These are phyloP conservation scores for Tyria jacobaeae DNA, from an alignment of 2,888 invertebrate genomes.

Conservation along the genomic window DNA sequence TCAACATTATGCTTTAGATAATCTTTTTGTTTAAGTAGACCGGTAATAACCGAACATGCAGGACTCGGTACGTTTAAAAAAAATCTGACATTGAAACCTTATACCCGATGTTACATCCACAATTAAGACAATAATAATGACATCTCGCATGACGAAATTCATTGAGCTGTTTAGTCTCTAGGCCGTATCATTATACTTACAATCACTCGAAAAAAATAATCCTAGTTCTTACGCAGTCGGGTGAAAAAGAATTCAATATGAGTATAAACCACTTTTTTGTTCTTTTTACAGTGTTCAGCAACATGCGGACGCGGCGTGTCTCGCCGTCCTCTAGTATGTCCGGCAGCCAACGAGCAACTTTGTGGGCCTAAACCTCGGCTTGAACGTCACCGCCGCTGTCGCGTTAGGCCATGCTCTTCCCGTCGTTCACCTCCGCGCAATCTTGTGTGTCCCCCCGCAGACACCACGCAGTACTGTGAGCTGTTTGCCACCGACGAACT, in stretches of 20 bases:
- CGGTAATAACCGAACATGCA: neutral
- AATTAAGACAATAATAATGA: too few species aligned
- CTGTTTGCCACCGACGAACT: constrained; percentile 72
- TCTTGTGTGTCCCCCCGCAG: constrained; percentile 61
- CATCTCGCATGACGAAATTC: too few species aligned
- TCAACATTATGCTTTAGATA: neutral
- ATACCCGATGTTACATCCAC: too few species aligned
- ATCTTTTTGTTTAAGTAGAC: neutral
- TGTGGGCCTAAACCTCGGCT: constrained; percentile 85
- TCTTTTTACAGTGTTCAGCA: constrained; percentile 86
- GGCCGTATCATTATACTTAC: too few species aligned
- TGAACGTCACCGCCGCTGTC: constrained; percentile 84
- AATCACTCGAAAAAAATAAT: too few species aligned
- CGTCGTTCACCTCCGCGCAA: constrained; percentile 41
- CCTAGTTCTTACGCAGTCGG: too few species aligned
- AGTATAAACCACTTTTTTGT: neutral
- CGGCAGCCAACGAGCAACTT: constrained; percentile 76
- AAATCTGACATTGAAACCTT: too few species aligned
- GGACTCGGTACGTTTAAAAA: too few species aligned
- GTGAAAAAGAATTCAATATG: neutral
- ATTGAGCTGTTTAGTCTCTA: too few species aligned
- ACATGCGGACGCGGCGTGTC: constrained; percentile 87
- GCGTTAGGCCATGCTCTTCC: constrained; percentile 66
- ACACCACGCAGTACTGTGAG: constrained; percentile 82
- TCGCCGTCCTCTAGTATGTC: constrained; percentile 84